phyloP scores from a whole-genome alignment of 2,888 invertebrate species.

The Myopa tessellatipennis region DNA sequence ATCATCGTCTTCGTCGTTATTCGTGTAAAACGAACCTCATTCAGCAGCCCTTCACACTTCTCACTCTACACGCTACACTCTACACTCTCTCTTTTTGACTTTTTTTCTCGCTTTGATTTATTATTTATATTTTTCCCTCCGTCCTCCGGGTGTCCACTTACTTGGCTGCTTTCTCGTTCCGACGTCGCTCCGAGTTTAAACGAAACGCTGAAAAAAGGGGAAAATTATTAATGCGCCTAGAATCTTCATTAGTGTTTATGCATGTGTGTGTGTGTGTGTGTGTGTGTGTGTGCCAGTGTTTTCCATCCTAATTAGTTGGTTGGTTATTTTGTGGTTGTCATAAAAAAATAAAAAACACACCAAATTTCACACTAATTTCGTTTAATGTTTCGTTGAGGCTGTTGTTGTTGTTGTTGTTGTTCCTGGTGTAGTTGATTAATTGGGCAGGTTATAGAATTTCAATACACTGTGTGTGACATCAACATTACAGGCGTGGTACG shows the following conservation, averaged over 20 bases:
- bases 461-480: background rate
- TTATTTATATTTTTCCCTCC: background rate
- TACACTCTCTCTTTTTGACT: background rate
- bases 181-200: too few species aligned
- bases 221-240: slow-evolving; percentile 34
- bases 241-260: background rate
- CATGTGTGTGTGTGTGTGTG: background rate
- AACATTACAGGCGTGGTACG: background rate
- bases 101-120: background rate
- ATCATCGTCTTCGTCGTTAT: background rate
- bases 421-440: background rate
- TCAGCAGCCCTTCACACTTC: too few species aligned
- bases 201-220: background rate
- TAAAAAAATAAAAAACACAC: too few species aligned
- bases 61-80: too few species aligned
- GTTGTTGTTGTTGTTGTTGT: background rate
- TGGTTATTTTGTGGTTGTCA: background rate
- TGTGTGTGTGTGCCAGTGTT: slow-evolving; percentile 11
- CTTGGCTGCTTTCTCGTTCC: background rate
- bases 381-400: slow-evolving; percentile 16
- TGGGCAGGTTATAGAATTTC: too few species aligned
- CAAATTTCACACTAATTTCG: slow-evolving; percentile 19
- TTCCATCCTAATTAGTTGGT: slow-evolving; percentile 40
- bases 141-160: background rate
- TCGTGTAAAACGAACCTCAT: slow-evolving; percentile 15